phyloP scores from a whole-genome alignment of 1,140 invertebrate genomes.

The Pseudomyrmex pallidus region DNA sequence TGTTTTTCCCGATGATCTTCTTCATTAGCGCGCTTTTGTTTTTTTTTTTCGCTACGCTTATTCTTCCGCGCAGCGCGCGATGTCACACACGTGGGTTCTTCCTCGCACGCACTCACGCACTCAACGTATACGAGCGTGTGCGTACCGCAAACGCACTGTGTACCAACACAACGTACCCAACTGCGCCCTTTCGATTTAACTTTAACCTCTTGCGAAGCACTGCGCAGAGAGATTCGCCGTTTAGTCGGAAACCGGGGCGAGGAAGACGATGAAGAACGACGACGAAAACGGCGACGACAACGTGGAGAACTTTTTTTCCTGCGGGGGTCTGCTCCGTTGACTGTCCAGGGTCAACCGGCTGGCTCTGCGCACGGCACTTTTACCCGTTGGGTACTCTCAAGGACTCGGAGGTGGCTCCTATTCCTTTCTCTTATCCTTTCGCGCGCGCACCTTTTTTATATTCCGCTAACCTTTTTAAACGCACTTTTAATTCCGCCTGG shows the following conservation, averaged over 20 bases:
- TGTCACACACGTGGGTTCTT: constrained; percentile 48
- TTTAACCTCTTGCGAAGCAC: neutral
- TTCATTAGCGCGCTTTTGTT: constrained; percentile 18
- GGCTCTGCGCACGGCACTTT: constrained; percentile 81
- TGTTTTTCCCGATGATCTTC: constrained; percentile 34
- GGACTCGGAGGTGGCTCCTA: constrained; percentile 83
- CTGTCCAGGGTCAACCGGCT: constrained; percentile 84
- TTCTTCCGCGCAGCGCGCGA: neutral
- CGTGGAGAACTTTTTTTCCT: constrained; percentile 73
- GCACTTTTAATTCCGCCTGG: constrained; percentile 78
- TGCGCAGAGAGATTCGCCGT: neutral
- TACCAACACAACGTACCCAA: neutral
- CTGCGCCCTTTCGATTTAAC: constrained; percentile 7
- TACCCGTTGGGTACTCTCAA: constrained; percentile 83
- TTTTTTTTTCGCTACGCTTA: neutral
- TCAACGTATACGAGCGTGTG: neutral
- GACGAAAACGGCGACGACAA: constrained; percentile 22
- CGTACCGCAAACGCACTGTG: no score
- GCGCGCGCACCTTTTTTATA: constrained; percentile 80
- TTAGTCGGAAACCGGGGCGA: neutral
- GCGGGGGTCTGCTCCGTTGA: constrained; percentile 73
- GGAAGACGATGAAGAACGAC: constrained; percentile 7
- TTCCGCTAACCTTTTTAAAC: constrained; percentile 81
- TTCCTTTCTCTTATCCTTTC: constrained; percentile 85
- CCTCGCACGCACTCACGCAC: neutral